Evolutionary conservation across 2,113 vertebrate genomes (phyloP), one percentile per base, ranked within the genome.

Genomic region (Phasianus colchicus): DNA sequence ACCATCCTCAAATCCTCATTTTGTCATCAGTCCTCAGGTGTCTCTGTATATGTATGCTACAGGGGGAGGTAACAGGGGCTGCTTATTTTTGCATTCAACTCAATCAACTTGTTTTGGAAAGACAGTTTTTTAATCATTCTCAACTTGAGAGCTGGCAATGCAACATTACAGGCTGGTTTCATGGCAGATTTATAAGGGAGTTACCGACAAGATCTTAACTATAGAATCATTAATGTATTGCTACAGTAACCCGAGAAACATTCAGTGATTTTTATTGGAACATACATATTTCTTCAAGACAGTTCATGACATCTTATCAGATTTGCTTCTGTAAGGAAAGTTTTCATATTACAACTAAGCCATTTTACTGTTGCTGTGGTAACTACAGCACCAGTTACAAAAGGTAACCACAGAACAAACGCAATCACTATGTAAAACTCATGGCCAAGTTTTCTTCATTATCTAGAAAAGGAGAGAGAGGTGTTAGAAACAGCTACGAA

Each of bases 291-390:
- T 86, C 86, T 88, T 58, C 86, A 38, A 86, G 70, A 58, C 1
- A 8, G 72, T 63, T 77, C 50, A 50, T 50, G 80, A 92, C 38
- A 81, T 80, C 73, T 71, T 86, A 94, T 88, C 76, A 81, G 65
- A 72, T 93, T 74, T 83, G 69, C 64, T 92, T 63, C 76, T 55
- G 36, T 60, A 71, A 60, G 54, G 76, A 58, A 94, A 94, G 58
- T 88, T 86, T 83, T 81, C 57, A 3, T 83, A 64, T 42, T 63
- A 14, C 45, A 90, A 83, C 73, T 25, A 74, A 88, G 32, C 9
- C 34, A 6, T 90, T 92, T 88, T 58, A 40, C 83, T 7, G 65
- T 92, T 96, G 92, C 91, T 78, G 91, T 83, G 83, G 76, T 83
- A 94, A 93, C 86, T 74, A 43, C 19, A 52, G 83, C 8, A 45